These are phyloP conservation scores for Drosophila eohydei DNA, from an alignment of 2,888 invertebrate genomes.

Conservation along the genomic window DNA sequence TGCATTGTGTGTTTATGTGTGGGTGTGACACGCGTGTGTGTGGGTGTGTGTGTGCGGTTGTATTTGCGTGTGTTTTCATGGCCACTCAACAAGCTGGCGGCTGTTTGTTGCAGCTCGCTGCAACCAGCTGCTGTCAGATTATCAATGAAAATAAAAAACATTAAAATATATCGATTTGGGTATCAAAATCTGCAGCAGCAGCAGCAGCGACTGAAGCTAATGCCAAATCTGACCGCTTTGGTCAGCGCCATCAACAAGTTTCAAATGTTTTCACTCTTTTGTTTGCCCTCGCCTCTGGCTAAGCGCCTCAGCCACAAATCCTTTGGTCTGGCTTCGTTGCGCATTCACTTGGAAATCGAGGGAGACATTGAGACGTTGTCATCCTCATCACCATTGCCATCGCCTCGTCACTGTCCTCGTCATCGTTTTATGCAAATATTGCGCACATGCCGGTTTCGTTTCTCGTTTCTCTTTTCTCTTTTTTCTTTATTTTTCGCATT, in stretches of 20 bases:
- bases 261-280: slow-evolving; percentile 14
- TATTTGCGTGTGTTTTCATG: slow-evolving; percentile 33
- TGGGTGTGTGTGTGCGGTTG: slow-evolving; percentile 10
- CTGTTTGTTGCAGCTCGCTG: slow-evolving; percentile 9
- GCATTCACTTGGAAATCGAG: slow-evolving; percentile 48
- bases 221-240: slow-evolving; percentile 34
- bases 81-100: slow-evolving; percentile 39
- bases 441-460: slow-evolving; percentile 45
- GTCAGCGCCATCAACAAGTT: slow-evolving; percentile 74
- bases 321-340: slow-evolving; percentile 44
- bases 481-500: slow-evolving; percentile 1
- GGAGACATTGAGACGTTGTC: slow-evolving; percentile 54
- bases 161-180: slow-evolving; percentile 73
- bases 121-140: slow-evolving; percentile 19
- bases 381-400: slow-evolving; percentile 1
- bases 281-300: slow-evolving; percentile 29
- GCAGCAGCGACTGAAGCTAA: slow-evolving; percentile 9
- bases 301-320: slow-evolving; percentile 70
- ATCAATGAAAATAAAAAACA: slow-evolving; percentile 62
- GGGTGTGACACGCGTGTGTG: slow-evolving; percentile 2
- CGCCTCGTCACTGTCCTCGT: too few species aligned
- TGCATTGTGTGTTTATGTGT: slow-evolving; percentile 39
- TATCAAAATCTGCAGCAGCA: background rate
- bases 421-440: slow-evolving; percentile 72
- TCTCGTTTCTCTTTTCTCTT: background rate